Evolutionary conservation across 2,888 invertebrate species (phyloP).

Genomic region (Deilephila elpenor): DNA sequence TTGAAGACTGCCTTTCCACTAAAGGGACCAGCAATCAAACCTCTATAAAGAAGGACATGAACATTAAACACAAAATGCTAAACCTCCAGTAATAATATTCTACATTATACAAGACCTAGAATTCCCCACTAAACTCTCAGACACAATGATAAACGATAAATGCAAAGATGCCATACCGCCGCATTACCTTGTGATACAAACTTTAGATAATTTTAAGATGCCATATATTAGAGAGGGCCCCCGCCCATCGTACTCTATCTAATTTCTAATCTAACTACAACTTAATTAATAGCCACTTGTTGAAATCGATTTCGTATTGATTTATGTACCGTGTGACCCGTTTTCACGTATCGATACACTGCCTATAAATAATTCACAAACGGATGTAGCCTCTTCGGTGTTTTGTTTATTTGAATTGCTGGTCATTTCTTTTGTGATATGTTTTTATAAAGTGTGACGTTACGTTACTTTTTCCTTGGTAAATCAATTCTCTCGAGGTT

Average conservation of each 20-base stretch:
- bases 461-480: neutral
- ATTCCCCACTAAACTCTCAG: neutral
- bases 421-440: neutral
- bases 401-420: slow-evolving; percentile 31
- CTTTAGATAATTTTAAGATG: slow-evolving; percentile 44
- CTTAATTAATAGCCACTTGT: slow-evolving; percentile 85
- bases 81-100: neutral
- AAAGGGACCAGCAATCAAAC: no score
- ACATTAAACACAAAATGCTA: no score
- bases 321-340: slow-evolving; percentile 81
- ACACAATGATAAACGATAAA: slow-evolving; percentile 34
- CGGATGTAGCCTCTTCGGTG: slow-evolving; percentile 32
- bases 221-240: slow-evolving; percentile 69
- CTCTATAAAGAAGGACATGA: no score
- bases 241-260: slow-evolving; percentile 78
- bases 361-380: slow-evolving; percentile 47
- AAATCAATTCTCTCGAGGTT: neutral
- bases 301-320: slow-evolving; percentile 83
- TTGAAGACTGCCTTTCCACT: no score
- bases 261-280: slow-evolving; percentile 83
- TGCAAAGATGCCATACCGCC: slow-evolving; percentile 23
- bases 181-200: slow-evolving; percentile 29
- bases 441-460: neutral
- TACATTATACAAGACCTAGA: neutral
- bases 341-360: slow-evolving; percentile 68